Percentiles rank a stretch among this genome's conserved stretches.
phyloP scores from a whole-genome alignment of 2,888 invertebrate species.

The Capitulum mitella region DNA sequence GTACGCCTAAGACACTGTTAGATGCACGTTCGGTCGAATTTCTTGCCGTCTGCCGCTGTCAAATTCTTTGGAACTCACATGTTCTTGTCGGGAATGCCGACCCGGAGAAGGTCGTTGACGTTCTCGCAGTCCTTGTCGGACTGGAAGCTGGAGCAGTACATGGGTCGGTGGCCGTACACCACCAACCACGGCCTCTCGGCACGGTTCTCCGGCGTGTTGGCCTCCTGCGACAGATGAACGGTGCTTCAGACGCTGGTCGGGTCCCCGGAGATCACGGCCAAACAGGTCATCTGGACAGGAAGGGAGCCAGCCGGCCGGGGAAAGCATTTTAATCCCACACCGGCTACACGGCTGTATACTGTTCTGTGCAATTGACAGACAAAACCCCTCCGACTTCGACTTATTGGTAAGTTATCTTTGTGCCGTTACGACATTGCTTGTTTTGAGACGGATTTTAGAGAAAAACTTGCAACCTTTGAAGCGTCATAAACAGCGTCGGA shows the following conservation, averaged over 20 bases:
- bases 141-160: conserved; percentile 83
- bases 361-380: too few species aligned
- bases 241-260: background rate
- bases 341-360: too few species aligned
- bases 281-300: too few species aligned
- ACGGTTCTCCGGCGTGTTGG: conserved; percentile 66
- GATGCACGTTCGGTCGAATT: too few species aligned
- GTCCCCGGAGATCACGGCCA: background rate
- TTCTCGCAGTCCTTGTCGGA: conserved; percentile 65
- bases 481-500: background rate
- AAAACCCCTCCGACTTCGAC: too few species aligned
- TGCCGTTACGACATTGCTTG: too few species aligned
- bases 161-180: conserved; percentile 75
- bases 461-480: background rate
- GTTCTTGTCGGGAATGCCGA: conserved; percentile 53
- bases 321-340: too few species aligned
- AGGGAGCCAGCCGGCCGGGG: too few species aligned
- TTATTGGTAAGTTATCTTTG: too few species aligned
- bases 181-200: conserved; percentile 69
- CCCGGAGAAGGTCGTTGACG: conserved; percentile 57
- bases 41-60: too few species aligned
- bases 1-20: too few species aligned
- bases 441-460: too few species aligned
- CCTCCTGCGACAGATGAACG: conserved; percentile 45
- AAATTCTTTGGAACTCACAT: conserved; percentile 38